A percentile compares a stretch with the other conserved stretches of the same genome.
phyloP scores from a whole-genome alignment of 2,797 vertebrate genomes.

The Falco peregrinus region DNA sequence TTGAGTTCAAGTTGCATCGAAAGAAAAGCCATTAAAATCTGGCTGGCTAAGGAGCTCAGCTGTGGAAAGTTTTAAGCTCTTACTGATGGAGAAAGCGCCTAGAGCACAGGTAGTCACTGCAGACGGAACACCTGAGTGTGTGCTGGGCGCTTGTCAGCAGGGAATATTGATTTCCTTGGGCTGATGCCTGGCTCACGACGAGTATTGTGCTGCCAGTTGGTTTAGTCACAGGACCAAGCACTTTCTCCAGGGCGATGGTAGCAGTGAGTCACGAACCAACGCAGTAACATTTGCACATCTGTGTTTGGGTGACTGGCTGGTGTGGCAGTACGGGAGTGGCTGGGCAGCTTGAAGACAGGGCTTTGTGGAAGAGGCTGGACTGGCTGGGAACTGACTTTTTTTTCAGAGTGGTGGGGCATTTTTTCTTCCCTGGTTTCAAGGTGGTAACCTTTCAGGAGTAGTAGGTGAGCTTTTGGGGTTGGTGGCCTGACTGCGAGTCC shows the following conservation, averaged over 20 bases:
- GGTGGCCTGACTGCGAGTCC: neutral
- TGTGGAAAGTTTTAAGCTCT: neutral
- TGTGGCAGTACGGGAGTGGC: neutral
- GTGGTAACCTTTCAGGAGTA: neutral
- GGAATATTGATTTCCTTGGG: neutral
- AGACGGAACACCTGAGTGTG: neutral
- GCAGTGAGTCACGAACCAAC: neutral
- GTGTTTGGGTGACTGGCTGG: neutral
- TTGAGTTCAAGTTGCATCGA: neutral
- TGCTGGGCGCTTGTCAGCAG: neutral
- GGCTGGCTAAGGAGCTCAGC: neutral
- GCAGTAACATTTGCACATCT: neutral
- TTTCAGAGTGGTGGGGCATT: neutral
- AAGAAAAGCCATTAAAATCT: neutral
- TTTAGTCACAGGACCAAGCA: constrained; percentile 31
- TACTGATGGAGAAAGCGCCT: neutral
- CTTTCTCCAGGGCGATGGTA: constrained; percentile 47
- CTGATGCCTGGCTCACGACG: neutral
- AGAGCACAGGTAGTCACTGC: neutral
- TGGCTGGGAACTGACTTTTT: neutral
- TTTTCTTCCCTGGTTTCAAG: neutral
- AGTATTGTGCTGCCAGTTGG: neutral
- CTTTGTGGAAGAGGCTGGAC: neutral
- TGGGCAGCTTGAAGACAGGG: neutral
- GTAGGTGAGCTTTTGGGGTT: neutral